A percentile compares a stretch with the other conserved stretches of the same genome.
Conservation (phyloP, 1,140 invertebrate species). For the Diachasma alloeum region DNA sequence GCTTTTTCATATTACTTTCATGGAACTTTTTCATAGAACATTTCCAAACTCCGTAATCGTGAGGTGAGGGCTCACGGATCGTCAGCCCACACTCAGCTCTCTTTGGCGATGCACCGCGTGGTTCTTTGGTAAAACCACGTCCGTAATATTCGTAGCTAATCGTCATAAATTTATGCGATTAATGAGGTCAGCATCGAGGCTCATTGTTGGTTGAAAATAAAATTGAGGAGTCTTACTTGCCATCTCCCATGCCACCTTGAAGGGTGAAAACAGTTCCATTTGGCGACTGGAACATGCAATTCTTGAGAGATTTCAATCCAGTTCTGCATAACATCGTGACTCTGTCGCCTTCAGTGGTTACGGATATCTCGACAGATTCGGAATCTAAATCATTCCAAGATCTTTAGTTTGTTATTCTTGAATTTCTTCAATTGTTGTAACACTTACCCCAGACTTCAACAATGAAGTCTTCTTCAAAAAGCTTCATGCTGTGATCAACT, state of each 20-base stretch:
- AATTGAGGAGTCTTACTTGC: constrained; percentile 32
- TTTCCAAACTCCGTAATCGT: constrained; percentile 52
- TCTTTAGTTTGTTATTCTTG: constrained; percentile 9
- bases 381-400: constrained; percentile 30
- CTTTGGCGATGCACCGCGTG: neutral
- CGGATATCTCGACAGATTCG: neutral
- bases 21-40: constrained; percentile 35
- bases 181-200: neutral
- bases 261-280: constrained; percentile 36
- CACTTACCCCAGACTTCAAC: constrained; percentile 39
- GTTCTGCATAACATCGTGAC: constrained; percentile 44
- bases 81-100: constrained; percentile 46
- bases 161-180: neutral
- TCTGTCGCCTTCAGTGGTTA: constrained; percentile 18
- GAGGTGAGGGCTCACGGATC: constrained; percentile 38
- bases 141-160: constrained; percentile 29
- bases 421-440: neutral
- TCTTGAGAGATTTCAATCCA: constrained; percentile 25
- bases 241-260: constrained; percentile 38
- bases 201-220: neutral
- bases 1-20: neutral
- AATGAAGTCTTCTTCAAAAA: constrained; percentile 26
- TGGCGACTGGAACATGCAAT: constrained; percentile 42
- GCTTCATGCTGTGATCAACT: constrained; percentile 24
- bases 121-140: neutral